These are phyloP conservation scores for Crocuta crocuta DNA, from an alignment of 2,113 vertebrate species.

Conservation along the genomic window DNA sequence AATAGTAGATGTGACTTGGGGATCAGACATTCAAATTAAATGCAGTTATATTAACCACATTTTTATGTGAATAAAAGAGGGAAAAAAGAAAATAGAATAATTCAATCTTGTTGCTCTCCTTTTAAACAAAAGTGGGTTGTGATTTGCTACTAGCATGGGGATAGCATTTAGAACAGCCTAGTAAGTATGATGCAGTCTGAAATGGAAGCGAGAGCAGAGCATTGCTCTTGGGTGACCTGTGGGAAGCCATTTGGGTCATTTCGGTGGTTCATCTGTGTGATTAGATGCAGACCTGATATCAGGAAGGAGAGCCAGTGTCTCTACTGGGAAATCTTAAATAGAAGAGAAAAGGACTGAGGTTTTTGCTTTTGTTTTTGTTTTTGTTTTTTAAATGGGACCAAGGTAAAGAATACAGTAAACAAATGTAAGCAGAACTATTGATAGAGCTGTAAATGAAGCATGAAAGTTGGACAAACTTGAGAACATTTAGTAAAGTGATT, in stretches of 20 bases:
- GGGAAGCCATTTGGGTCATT: background rate
- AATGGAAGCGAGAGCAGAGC: rapidly evolving
- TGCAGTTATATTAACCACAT: background rate
- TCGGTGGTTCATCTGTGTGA: background rate
- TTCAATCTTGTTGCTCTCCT: background rate
- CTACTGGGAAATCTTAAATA: background rate
- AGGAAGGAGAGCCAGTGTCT: background rate
- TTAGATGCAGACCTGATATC: background rate
- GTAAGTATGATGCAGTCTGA: background rate
- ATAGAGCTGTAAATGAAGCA: background rate
- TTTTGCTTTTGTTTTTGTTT: background rate
- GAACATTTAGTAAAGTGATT: background rate
- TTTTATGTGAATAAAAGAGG: background rate
- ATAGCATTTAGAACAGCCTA: background rate
- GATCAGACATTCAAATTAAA: background rate
- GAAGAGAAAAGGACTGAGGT: background rate
- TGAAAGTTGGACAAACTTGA: background rate
- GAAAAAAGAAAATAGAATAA: background rate
- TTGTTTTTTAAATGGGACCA: no score
- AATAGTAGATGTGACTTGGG: background rate
- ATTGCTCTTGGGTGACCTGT: background rate
- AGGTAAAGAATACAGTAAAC: background rate
- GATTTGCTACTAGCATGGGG: background rate
- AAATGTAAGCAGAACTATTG: background rate
- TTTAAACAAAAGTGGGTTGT: background rate